Percentiles rank a stretch among this genome's conserved stretches.
These are phyloP conservation scores for Tretioscincus oriximinensis DNA, from an alignment of 2,113 vertebrate genomes.

Conservation along the genomic window DNA sequence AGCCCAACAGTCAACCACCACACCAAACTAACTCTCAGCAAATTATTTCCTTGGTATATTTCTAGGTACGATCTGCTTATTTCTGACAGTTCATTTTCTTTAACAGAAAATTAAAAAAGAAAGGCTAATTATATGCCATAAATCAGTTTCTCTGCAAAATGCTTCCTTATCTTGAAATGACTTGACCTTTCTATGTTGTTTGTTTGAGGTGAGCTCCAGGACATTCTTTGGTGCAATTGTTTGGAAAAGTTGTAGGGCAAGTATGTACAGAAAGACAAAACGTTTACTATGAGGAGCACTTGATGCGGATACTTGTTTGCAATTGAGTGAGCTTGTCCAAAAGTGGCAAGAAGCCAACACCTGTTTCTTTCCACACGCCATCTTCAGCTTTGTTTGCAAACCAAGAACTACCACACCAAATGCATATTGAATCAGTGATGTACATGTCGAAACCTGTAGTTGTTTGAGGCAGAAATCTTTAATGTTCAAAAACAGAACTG, in stretches of 20 bases:
- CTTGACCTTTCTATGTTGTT: slow-evolving; percentile 12
- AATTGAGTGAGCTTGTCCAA: not conserved
- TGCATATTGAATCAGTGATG: not conserved
- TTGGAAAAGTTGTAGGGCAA: rapidly evolving
- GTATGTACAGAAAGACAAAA: not conserved
- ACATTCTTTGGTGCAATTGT: not conserved
- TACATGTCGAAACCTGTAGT: slow-evolving; percentile 4
- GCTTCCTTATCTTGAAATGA: not conserved
- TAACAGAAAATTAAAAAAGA: not conserved
- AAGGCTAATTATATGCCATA: not conserved
- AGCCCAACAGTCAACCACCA: too few relatives aligned
- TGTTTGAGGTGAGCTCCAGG: not conserved
- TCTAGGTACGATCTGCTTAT: not conserved
- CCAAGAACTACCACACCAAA: not conserved
- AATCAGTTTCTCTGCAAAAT: not conserved
- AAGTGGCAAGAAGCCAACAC: not conserved
- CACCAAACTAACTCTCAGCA: too few relatives aligned
- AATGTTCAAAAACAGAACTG: not conserved
- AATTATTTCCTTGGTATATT: not conserved
- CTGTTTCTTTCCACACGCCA: not conserved
- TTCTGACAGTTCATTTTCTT: not conserved
- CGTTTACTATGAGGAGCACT: slow-evolving; percentile 5
- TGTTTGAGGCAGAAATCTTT: not conserved
- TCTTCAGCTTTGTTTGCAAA: not conserved
- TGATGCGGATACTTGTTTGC: not conserved